These are phyloP conservation scores for Anthrax anthrax DNA, from an alignment of 2,888 invertebrate species.

Conservation along the genomic window DNA sequence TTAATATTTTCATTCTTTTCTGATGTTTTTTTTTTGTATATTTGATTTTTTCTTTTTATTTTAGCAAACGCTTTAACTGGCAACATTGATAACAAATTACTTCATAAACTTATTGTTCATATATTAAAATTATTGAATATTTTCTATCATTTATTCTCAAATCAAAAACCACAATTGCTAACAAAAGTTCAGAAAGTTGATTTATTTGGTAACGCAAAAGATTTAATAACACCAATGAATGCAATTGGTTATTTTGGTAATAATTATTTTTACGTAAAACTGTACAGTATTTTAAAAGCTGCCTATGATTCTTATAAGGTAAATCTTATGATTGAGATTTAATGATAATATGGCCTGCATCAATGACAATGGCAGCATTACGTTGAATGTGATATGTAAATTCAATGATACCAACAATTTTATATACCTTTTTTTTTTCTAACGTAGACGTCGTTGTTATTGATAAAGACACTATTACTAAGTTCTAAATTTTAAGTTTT, in stretches of 20 bases:
- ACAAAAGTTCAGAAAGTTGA: slow-evolving; percentile 26
- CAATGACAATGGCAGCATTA: too few relatives aligned
- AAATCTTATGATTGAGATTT: too few relatives aligned
- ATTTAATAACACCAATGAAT: slow-evolving; percentile 22
- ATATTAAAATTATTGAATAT: slow-evolving; percentile 32
- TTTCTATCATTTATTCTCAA: slow-evolving; percentile 31
- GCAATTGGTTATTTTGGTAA: slow-evolving; percentile 47
- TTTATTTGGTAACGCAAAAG: slow-evolving; percentile 25
- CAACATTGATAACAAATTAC: slow-evolving; percentile 12
- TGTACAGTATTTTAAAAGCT: slow-evolving; percentile 66
- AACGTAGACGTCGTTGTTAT: too few relatives aligned
- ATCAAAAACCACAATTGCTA: slow-evolving; percentile 27
- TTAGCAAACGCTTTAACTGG: slow-evolving; percentile 13
- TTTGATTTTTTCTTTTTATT: slow-evolving; percentile 10
- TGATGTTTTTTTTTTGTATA: slow-evolving; percentile 8
- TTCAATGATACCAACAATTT: too few relatives aligned
- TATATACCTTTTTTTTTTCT: too few relatives aligned
- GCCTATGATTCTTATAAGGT: slow-evolving; percentile 83
- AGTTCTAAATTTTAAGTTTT: neutral
- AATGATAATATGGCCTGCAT: too few relatives aligned
- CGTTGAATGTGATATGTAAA: too few relatives aligned
- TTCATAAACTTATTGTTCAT: slow-evolving; percentile 27
- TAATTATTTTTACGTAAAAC: slow-evolving; percentile 68
- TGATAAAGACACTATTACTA: too few relatives aligned
- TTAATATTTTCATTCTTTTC: neutral